A percentile compares a stretch with the other conserved stretches of the same genome.
Conservation (phyloP, 2,797 vertebrate genomes). For the Rachycentron canadum region DNA sequence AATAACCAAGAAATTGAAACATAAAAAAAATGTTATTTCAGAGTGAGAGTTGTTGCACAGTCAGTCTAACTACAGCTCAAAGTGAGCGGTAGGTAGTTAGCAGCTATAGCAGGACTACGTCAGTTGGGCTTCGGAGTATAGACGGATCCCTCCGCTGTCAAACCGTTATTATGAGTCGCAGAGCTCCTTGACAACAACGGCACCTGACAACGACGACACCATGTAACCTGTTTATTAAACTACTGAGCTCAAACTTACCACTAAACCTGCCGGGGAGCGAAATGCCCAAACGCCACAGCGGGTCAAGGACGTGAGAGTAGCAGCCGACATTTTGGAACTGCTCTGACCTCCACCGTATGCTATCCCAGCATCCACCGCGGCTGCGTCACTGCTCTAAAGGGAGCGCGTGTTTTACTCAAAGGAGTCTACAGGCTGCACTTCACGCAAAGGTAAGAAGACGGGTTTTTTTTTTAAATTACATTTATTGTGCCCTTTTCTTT, state of each 20-base stretch:
- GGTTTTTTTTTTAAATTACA: background rate
- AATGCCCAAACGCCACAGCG: slow-evolving; percentile 68
- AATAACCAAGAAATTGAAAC: rapidly evolving
- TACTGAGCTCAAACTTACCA: slow-evolving; percentile 56
- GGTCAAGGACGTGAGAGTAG: slow-evolving; percentile 82
- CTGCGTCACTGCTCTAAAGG: background rate
- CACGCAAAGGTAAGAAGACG: rapidly evolving
- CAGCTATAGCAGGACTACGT: background rate
- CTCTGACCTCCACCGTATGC: slow-evolving; percentile 74
- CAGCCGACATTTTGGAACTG: slow-evolving; percentile 79
- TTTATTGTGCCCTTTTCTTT: background rate
- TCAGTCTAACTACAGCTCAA: background rate
- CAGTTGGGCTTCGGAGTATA: slow-evolving; percentile 33
- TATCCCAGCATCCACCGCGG: slow-evolving; percentile 54
- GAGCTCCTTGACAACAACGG: background rate
- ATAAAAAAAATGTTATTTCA: background rate
- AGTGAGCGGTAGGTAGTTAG: background rate
- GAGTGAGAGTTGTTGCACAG: background rate
- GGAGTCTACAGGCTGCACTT: background rate
- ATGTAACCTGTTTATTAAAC: rapidly evolving
- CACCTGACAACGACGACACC: rapidly evolving
- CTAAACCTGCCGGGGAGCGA: slow-evolving; percentile 67
- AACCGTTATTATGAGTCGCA: too few relatives aligned
- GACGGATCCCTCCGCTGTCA: slow-evolving; percentile 40
- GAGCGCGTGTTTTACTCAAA: slow-evolving; percentile 16